phyloP scores from a whole-genome alignment of 2,113 vertebrate genomes.

The Saccopteryx bilineata region DNA sequence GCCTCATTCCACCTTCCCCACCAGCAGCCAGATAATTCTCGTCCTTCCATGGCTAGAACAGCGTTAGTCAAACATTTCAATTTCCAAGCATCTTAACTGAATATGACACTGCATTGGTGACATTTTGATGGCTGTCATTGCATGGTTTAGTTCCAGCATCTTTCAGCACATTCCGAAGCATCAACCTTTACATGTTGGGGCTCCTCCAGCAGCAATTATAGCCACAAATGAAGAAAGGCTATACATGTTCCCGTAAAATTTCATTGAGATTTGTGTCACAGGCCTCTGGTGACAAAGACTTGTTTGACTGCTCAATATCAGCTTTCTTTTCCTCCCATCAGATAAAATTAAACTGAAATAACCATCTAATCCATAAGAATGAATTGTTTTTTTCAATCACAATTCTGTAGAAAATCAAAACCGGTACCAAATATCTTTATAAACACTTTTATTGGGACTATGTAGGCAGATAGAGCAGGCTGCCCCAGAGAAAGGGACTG shows the following conservation, averaged over 20 bases:
- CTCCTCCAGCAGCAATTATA: constrained; percentile 84
- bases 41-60: neutral
- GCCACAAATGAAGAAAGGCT: constrained; percentile 79
- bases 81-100: constrained; percentile 79
- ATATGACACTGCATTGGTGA: constrained; percentile 64
- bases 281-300: constrained; percentile 66
- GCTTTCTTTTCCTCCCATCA: neutral
- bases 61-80: constrained; percentile 59
- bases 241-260: constrained; percentile 72
- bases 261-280: constrained; percentile 80
- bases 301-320: constrained; percentile 78
- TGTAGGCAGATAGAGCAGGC: neutral
- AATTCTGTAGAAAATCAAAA: constrained; percentile 58
- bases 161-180: constrained; percentile 85
- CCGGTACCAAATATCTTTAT: constrained; percentile 36
- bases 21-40: constrained; percentile 29
- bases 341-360: constrained; percentile 77
- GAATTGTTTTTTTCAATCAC: constrained; percentile 69
- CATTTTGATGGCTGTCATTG: constrained; percentile 84
- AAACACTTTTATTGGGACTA: neutral
- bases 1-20: neutral
- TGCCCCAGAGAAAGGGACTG: neutral
- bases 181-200: constrained; percentile 85
- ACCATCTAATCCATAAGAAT: constrained; percentile 40
- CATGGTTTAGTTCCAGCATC: constrained; percentile 83